Evolutionary conservation across 2,797 vertebrate genomes (phyloP), one percentile per base, ranked within the genome.

Genomic region (Arvicola amphibius): DNA sequence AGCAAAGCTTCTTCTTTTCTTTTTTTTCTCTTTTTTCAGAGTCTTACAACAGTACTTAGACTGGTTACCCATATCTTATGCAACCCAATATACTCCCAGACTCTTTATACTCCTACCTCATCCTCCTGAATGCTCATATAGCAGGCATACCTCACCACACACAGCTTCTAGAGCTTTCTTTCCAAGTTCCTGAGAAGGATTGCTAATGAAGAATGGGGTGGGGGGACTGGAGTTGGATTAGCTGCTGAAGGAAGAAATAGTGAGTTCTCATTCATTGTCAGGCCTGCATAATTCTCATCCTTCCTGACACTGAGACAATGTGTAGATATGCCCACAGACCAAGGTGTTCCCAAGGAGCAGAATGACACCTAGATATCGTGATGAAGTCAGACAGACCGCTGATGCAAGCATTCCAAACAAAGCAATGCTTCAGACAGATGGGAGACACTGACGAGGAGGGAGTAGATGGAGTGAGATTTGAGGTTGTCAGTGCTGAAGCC

Each of bases 401-500:
- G 80, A 48, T 76, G 53, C 51, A 92, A 69, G 27, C 17, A 79
- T 48, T 88, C 81, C 92, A 71, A 74, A 78, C 27, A 84, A 91
- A 97, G 95, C 81, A 92, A 94, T 95, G 0, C 0, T 92, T 95
- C 93, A 76, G 90, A 88, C 91, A 79, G 88, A 84, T 19, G 88
- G 79, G 48, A 96, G 74, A 46, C 90, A 27, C 25, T 63, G 81
- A 46, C 1, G 48, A 96, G 74, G 94, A 78, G 85, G 48, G 16
- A 67, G 27, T 77, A 95, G 84, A 91, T 81, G 46, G 88, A 34
- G 3, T 53, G 23, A 53, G 91, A 59, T 96, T 97, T 94, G 95
- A 97, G 96, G 53, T 29, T 92, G 19, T 95, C 81, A 95, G 90
- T 96, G 96, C 34, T 13, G 95, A 97, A 90, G 73, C 81, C 5